Conservation (phyloP, 2,797 vertebrate genomes). For the Okamejei kenojei region DNA sequence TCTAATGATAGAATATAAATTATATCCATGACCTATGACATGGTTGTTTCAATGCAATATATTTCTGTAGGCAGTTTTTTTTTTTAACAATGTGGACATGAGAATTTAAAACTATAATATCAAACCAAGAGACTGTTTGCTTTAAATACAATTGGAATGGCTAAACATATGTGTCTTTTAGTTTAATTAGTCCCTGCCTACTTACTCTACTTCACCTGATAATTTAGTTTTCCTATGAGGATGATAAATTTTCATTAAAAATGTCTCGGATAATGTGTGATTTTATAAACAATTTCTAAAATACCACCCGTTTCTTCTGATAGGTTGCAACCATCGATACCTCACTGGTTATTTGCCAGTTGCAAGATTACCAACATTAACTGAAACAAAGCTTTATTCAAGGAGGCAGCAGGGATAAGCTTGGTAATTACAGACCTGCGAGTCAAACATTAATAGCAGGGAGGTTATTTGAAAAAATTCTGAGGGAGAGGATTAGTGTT, state of each 20-base stretch:
- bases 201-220: background rate
- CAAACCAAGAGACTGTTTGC: background rate
- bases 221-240: background rate
- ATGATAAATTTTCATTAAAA: background rate
- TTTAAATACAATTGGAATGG: background rate
- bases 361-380: background rate
- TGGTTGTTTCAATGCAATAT: background rate
- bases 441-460: too few relatives aligned
- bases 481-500: too few relatives aligned
- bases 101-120: background rate
- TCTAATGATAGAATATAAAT: background rate
- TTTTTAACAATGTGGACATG: background rate
- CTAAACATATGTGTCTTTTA: background rate
- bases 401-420: too few relatives aligned
- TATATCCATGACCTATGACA: background rate
- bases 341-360: background rate
- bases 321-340: background rate
- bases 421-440: too few relatives aligned
- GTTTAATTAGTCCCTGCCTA: background rate
- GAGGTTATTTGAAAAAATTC: too few relatives aligned
- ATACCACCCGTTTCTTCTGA: background rate
- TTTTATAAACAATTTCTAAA: background rate
- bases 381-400: too few relatives aligned
- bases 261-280: background rate
- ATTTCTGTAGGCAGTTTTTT: background rate